These are phyloP conservation scores for Pampus argenteus DNA, from an alignment of 2,797 vertebrate genomes.

Conservation along the genomic window DNA sequence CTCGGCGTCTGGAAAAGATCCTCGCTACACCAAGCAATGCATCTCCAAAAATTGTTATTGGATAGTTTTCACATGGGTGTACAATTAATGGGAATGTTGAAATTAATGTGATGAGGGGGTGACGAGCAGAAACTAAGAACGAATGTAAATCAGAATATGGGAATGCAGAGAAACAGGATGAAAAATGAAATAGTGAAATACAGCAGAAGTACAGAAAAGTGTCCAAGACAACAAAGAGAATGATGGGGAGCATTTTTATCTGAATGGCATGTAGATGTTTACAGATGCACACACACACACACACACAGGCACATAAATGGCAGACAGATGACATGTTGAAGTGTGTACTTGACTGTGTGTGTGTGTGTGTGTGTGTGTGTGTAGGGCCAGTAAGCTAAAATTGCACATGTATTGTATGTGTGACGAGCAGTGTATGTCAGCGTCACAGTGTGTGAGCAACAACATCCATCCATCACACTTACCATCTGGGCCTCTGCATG, in stretches of 20 bases:
- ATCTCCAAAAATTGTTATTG: too few species aligned
- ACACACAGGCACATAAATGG: conserved; percentile 26
- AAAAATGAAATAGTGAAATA: conserved; percentile 1
- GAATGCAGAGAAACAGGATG: not conserved
- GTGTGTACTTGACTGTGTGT: conserved; percentile 16
- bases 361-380: not conserved
- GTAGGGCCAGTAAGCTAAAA: conserved; percentile 12
- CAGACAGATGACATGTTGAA: conserved; percentile 28
- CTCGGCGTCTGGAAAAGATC: too few species aligned
- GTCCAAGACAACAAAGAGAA: not conserved
- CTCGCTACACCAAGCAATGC: too few species aligned
- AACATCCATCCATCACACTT: conserved; percentile 68
- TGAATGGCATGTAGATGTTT: not conserved
- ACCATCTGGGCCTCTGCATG: conserved; percentile 44
- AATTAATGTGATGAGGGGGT: too few species aligned
- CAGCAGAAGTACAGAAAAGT: not conserved
- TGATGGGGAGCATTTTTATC: not conserved
- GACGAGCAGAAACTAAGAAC: not conserved
- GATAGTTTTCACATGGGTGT: too few species aligned
- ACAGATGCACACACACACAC: not conserved
- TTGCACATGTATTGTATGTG: conserved; percentile 1
- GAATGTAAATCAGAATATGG: not conserved
- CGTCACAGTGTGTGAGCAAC: conserved; percentile 43
- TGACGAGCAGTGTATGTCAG: conserved; percentile 20
- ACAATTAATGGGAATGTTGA: too few species aligned